Evolutionary conservation across 1,140 invertebrate species (phyloP), one percentile per base, ranked within the genome.

Genomic region (Drosophila ficusphila): DNA sequence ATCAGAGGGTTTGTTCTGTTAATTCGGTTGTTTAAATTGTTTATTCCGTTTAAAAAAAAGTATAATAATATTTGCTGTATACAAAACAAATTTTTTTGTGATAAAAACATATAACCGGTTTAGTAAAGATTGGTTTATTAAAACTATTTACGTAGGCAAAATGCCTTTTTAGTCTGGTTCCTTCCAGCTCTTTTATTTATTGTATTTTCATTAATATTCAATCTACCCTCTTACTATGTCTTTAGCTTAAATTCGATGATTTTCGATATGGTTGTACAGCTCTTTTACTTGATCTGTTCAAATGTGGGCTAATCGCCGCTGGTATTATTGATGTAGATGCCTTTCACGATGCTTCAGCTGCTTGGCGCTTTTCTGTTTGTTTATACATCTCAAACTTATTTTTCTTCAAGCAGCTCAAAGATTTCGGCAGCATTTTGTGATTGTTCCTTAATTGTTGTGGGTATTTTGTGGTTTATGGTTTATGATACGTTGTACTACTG

Each of bases 361-460:
- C 46, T 74, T 67, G 70, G 70, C 68, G 69, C 56, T 62, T 52
- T 69, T 61, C 27, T 81, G 81, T 85, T 86, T 85, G 81, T 76
- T 85, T 85, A 85, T 51, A 67, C 54, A 67, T 73, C 71, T 86
- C 62, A 81, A 58, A 81, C 70, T 75, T 83, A 69, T 71, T 75
- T 79, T 82, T 76, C 57, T 65, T 36, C 44, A 52, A 48, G 76
- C 60, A 73, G 33, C 58, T 48, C 49, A 34, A 51, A 64, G 61
- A 82, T 75, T 76, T 83, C 65, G 56, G 76, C 60, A 72, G 64
- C 56, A 58, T 67, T 75, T 64, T 39, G 60, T 64, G 65, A 64
- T 79, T 79, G 56, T 53, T 34, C 27, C 61, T 67, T 67, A 67
- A 67, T 67, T 76, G 67, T 39, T 57, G 53, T 29, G 49, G 42